phyloP scores from a whole-genome alignment of 2,797 vertebrate species.

The Hozukius guyotensis region DNA sequence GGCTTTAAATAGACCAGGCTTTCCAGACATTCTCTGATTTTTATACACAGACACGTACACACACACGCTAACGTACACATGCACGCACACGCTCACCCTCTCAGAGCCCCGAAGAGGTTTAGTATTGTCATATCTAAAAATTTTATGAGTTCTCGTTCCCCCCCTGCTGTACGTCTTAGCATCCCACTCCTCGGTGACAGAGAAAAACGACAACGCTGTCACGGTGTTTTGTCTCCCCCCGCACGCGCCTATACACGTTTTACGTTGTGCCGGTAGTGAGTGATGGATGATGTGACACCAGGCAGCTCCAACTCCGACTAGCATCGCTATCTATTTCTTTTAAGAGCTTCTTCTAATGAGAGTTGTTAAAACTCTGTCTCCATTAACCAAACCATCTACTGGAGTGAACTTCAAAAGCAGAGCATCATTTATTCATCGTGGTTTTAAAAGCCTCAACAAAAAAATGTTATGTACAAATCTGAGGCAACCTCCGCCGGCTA shows the following conservation, averaged over 20 bases:
- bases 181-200: conserved; percentile 48
- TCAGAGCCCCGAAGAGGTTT: conserved; percentile 44
- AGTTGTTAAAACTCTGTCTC: conserved; percentile 57
- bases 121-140: conserved; percentile 73
- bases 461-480: conserved; percentile 57
- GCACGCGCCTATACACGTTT: conserved; percentile 27
- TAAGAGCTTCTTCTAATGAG: conserved; percentile 66
- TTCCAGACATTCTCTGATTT: conserved; percentile 66
- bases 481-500: conserved; percentile 38
- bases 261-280: conserved; percentile 23
- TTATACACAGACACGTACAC: conserved; percentile 12
- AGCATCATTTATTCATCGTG: conserved; percentile 75
- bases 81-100: conserved; percentile 31
- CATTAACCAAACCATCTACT: conserved; percentile 62
- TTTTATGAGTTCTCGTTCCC: conserved; percentile 66
- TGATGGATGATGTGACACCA: conserved; percentile 66
- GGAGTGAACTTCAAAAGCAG: conserved; percentile 61
- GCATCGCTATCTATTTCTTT: conserved; percentile 58
- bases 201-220: conserved; percentile 34
- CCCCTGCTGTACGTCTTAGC: conserved; percentile 17
- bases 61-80: conserved; percentile 22
- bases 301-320: conserved; percentile 47
- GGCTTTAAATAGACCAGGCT: conserved; percentile 71
- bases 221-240: conserved; percentile 55
- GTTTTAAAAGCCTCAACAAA: conserved; percentile 74